These are phyloP conservation scores for Hetaerina americana DNA, from an alignment of 1,140 invertebrate species.

Conservation along the genomic window DNA sequence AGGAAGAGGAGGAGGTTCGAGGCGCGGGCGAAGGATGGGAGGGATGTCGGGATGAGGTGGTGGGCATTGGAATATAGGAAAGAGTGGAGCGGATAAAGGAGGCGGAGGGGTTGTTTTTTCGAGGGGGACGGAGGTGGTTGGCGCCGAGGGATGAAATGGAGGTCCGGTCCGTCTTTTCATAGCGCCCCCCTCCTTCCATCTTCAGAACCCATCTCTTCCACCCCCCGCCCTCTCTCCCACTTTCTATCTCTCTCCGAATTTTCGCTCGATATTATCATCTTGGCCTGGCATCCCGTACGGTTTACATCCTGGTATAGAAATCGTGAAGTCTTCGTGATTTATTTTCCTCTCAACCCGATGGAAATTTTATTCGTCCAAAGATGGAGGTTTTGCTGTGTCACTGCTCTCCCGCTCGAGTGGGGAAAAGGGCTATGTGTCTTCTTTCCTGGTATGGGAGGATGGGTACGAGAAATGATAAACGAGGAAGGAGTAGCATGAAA, in stretches of 20 bases:
- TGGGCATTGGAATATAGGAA: too few relatives aligned
- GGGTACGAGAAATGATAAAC: background rate
- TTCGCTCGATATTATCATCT: background rate
- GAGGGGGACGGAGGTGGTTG: background rate
- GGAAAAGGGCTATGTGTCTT: background rate
- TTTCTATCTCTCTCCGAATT: too few relatives aligned
- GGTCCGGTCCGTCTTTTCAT: background rate
- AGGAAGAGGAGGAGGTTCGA: background rate
- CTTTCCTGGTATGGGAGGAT: background rate
- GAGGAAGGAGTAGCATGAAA: too few relatives aligned
- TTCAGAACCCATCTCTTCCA: too few relatives aligned
- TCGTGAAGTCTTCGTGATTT: background rate
- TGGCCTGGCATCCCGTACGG: background rate
- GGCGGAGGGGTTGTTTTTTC: background rate
- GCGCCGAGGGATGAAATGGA: background rate
- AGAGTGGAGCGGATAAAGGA: background rate
- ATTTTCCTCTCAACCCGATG: background rate
- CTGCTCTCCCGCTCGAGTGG: background rate
- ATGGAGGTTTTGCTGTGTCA: background rate
- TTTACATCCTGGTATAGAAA: background rate
- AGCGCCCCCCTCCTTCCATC: background rate
- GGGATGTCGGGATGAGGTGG: background rate
- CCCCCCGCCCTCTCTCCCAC: background rate
- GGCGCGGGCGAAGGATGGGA: background rate
- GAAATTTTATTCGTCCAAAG: background rate